Evolutionary conservation across 2,888 invertebrate species (phyloP), one percentile per base, ranked within the genome.

Genomic region (Eristalis intricaria): DNA sequence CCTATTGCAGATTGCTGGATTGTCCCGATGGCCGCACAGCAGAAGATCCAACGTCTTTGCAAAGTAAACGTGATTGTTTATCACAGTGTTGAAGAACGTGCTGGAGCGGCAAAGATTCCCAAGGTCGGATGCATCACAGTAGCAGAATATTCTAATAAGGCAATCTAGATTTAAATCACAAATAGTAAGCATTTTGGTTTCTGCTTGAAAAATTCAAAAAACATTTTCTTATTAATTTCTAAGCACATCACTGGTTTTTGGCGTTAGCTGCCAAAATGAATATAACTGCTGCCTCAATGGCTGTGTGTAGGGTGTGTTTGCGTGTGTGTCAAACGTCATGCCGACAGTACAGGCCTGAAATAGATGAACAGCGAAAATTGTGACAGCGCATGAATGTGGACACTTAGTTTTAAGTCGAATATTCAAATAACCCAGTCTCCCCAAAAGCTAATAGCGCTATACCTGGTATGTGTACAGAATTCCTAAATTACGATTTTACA

Each of bases 111-210:
- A 93, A 43, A 95, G 91, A 74, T 93, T 93, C 22, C 94, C 91
- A 65, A 95, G 91, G 89, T 95, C 95, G 66, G 90, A 90, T 58
- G 94, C 92, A 87, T 93, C 91, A 88, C 94, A 94, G 89, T 93
- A 94, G 89, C 92, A 92, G 88, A 95, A 94, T 89, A 95, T 94
- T 83, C 93, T 90, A 58, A 95, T 89, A 15, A 95, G 90, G 89
- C 95, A 91, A 88, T 93, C 92, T 29, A 90, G 71, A 89, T 92
- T 91, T 38, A 93, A 90, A 69, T 92, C 91, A 15, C 89, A 89
- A 26, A 92, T 88, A 71, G 89, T 90, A 89, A 91, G 85, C 66
- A 79, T 88, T 26, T 65, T 84, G 15, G 61, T 61, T 66, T 56
- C 29, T 56, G 19, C 13, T 26, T 38, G 38, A 4, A 38, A 38